A percentile compares a stretch with the other conserved stretches of the same genome.
Evolutionary conservation across 35 echinoderm and acorn worm genomes (phyloP).

Genomic region (Stichopus chloronotus): DNA sequence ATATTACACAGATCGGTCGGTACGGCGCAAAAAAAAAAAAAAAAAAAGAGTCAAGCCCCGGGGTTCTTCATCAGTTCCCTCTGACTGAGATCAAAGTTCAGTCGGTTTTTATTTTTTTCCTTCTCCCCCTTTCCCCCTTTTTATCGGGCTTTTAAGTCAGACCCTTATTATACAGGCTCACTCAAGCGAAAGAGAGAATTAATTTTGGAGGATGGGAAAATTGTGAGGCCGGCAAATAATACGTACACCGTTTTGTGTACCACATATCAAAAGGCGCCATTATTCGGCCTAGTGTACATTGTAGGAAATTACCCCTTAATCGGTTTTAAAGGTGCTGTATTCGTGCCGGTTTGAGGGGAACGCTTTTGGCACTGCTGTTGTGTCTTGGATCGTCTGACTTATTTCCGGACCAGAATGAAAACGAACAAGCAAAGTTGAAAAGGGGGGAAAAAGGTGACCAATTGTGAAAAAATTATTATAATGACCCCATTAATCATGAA

Average conservation of each 20-base stretch:
- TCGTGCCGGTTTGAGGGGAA: background rate
- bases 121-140: background rate
- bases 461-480: too few species aligned
- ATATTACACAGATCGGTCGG: constrained; percentile 48
- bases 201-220: constrained; percentile 52
- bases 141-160: background rate
- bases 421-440: too few species aligned
- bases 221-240: constrained; percentile 15
- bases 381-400: too few species aligned
- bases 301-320: constrained; percentile 43
- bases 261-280: background rate
- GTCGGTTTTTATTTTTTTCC: background rate
- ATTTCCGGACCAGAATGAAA: too few species aligned
- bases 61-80: constrained; percentile 25
- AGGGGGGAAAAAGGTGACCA: too few species aligned
- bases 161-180: background rate
- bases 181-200: constrained; percentile 31
- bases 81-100: constrained; percentile 32
- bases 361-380: too few species aligned
- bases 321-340: constrained; percentile 9
- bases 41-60: constrained; percentile 27
- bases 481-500: too few species aligned
- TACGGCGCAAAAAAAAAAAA: background rate
- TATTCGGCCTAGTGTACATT: background rate
- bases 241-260: background rate